phyloP scores from a whole-genome alignment of 1,140 invertebrate genomes.

The Drosophila bipectinata region DNA sequence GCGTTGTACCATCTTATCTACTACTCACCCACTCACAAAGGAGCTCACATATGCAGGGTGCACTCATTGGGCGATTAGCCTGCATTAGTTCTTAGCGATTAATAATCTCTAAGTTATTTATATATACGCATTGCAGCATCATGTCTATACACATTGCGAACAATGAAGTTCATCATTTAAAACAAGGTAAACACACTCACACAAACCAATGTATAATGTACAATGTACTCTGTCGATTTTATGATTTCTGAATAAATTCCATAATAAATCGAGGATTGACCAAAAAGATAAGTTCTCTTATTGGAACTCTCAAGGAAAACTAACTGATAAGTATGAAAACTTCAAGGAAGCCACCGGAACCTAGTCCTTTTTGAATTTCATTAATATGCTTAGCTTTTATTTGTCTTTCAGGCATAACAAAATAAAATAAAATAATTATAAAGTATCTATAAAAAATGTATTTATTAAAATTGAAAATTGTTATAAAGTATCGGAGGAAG shows the following conservation, averaged over 20 bases:
- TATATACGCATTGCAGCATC: conserved; percentile 52
- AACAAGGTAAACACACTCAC: conserved; percentile 35
- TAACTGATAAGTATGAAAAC: background rate
- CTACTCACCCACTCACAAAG: conserved; percentile 44
- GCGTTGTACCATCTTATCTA: conserved; percentile 47
- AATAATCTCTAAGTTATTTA: conserved; percentile 79
- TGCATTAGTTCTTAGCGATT: conserved; percentile 72
- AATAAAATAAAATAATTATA: background rate
- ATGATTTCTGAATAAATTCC: conserved; percentile 77
- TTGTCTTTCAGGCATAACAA: background rate
- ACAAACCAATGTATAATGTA: conserved; percentile 58
- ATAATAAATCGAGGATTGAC: conserved; percentile 37
- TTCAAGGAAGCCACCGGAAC: background rate
- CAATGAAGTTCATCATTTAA: conserved; percentile 44
- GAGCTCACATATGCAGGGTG: conserved; percentile 27
- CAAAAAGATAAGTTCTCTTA: background rate
- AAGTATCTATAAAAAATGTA: too few relatives aligned
- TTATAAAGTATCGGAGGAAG: too few relatives aligned
- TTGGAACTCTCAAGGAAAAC: background rate
- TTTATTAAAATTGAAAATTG: too few relatives aligned
- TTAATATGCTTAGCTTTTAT: too few relatives aligned
- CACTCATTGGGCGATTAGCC: conserved; percentile 44
- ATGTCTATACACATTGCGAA: conserved; percentile 50
- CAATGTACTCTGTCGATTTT: conserved; percentile 65
- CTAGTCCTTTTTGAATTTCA: background rate